These are phyloP conservation scores for Hestina assimilis DNA, from an alignment of 1,140 invertebrate species.

Conservation along the genomic window DNA sequence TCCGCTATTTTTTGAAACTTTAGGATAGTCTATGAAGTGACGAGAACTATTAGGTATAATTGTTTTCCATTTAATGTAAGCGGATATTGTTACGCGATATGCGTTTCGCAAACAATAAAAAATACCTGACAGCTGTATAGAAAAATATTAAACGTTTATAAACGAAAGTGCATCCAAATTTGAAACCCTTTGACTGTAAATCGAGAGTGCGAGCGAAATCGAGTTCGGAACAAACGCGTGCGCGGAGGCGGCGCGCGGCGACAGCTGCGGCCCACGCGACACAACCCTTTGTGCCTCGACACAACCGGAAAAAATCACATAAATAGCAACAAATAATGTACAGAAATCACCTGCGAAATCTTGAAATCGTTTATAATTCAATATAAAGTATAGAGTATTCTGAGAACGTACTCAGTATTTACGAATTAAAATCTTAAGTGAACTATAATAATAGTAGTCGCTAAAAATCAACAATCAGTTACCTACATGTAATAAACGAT, in stretches of 20 bases:
- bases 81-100: conserved; percentile 1
- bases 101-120: neutral
- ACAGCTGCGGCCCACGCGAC: conserved; percentile 7
- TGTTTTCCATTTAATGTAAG: neutral
- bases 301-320: neutral
- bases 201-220: conserved; percentile 30
- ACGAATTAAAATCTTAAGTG: no score
- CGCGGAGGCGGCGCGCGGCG: conserved; percentile 13
- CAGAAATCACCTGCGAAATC: neutral
- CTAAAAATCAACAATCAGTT: no score
- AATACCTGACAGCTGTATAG: conserved; percentile 1
- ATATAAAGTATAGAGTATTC: no score
- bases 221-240: conserved; percentile 35
- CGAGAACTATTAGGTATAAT: neutral
- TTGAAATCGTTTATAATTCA: no score
- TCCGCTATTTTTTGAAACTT: no score
- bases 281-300: neutral
- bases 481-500: no score
- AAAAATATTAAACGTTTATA: neutral
- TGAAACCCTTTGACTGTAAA: conserved; percentile 27
- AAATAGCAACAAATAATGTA: neutral
- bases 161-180: conserved; percentile 26
- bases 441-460: no score
- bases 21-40: no score
- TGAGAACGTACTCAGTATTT: no score